These are phyloP conservation scores for Druceiella hillmani DNA, from an alignment of 2,888 invertebrate species.

Conservation along the genomic window DNA sequence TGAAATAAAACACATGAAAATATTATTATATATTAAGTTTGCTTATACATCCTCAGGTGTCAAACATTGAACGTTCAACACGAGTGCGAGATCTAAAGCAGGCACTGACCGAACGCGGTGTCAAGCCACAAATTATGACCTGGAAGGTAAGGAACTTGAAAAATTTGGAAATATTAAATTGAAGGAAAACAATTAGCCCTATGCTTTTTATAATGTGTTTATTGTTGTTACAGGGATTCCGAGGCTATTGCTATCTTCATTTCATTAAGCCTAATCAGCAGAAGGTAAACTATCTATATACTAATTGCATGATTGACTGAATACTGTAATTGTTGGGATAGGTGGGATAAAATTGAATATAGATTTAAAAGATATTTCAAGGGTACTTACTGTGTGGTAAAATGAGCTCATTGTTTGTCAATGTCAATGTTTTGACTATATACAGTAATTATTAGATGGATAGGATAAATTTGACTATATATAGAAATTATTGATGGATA, in stretches of 20 bases:
- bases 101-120: slow-evolving; percentile 66
- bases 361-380: too few species aligned
- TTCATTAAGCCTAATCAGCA: slow-evolving; percentile 62
- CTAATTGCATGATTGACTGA: too few species aligned
- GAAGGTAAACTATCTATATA: slow-evolving; percentile 32
- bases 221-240: slow-evolving; percentile 44
- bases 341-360: too few species aligned
- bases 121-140: slow-evolving; percentile 69
- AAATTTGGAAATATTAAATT: background rate
- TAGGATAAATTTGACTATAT: too few species aligned
- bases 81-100: slow-evolving; percentile 71
- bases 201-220: slow-evolving; percentile 1
- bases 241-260: slow-evolving; percentile 68
- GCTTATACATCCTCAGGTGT: slow-evolving; percentile 41
- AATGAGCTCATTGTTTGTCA: too few species aligned
- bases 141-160: slow-evolving; percentile 60
- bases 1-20: too few species aligned
- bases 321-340: too few species aligned
- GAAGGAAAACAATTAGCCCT: slow-evolving; percentile 1
- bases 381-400: too few species aligned
- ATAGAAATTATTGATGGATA: too few species aligned
- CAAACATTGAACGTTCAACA: slow-evolving; percentile 66
- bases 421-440: too few species aligned
- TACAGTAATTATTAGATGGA: too few species aligned
- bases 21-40: too few species aligned